Percentiles rank a stretch among this genome's conserved stretches.
Evolutionary conservation across 2,113 vertebrate genomes (phyloP).

Genomic region (Sebastes fasciatus): DNA sequence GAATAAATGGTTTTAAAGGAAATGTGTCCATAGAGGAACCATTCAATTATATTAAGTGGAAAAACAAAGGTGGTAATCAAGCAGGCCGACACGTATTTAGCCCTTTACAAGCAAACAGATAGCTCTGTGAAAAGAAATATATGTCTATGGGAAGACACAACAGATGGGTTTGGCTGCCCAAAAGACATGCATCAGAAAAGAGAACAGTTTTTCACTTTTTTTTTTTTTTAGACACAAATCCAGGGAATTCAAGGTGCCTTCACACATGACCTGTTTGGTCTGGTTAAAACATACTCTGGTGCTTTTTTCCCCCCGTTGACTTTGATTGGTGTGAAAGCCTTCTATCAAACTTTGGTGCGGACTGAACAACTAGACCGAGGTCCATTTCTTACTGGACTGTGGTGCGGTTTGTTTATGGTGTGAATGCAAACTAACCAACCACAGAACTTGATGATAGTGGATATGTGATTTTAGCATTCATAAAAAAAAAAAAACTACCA

Average conservation of each 20-base stretch:
- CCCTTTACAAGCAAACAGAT: not conserved
- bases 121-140: not conserved
- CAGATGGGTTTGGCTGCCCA: not conserved
- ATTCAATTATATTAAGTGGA: not conserved
- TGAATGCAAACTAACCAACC: not conserved
- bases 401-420: not conserved
- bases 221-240: not conserved
- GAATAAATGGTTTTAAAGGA: not conserved
- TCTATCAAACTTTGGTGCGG: not conserved
- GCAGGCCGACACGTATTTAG: not conserved
- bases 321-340: not conserved
- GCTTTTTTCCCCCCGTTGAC: not conserved
- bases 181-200: not conserved
- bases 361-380: not conserved
- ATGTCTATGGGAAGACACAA: not conserved
- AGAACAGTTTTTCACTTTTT: not conserved
- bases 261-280: not conserved
- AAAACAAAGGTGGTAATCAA: not conserved
- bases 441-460: too few relatives aligned
- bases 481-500: not conserved
- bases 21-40: not conserved
- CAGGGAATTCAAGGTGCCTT: not conserved
- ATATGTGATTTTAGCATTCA: not conserved
- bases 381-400: not conserved
- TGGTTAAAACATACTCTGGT: not conserved